These are phyloP conservation scores for Rhodinocichla rosea DNA, from an alignment of 2,113 vertebrate species.

Conservation along the genomic window DNA sequence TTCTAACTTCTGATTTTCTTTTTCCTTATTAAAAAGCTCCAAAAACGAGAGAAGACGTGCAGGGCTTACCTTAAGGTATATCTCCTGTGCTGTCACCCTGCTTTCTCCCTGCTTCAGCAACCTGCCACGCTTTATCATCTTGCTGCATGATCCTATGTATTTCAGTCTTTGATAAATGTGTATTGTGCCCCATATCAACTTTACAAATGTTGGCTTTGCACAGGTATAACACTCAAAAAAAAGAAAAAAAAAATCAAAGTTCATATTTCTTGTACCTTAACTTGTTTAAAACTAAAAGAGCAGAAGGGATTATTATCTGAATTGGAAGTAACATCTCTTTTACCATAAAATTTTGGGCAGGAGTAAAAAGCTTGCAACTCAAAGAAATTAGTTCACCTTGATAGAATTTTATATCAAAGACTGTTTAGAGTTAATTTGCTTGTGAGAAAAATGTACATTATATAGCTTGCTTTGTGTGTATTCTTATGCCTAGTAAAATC, in stretches of 20 bases:
- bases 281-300: conserved; percentile 53
- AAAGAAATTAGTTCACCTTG: conserved; percentile 59
- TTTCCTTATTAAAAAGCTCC: conserved; percentile 92
- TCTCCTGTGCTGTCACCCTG: conserved; percentile 83
- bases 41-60: conserved; percentile 99
- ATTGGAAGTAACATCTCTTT: conserved; percentile 65
- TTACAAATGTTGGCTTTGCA: conserved; percentile 74
- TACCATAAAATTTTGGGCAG: conserved; percentile 16
- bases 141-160: conserved; percentile 79
- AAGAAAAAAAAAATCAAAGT: conserved; percentile 31
- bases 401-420: conserved; percentile 78
- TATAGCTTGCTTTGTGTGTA: conserved; percentile 54
- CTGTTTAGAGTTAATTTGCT: conserved; percentile 68
- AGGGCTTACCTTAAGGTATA: conserved; percentile 99
- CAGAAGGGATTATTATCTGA: conserved; percentile 46
- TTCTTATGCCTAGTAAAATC: conserved; percentile 34
- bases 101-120: conserved; percentile 76
- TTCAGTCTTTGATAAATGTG: conserved; percentile 84
- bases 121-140: conserved; percentile 77
- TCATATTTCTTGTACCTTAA: conserved; percentile 23
- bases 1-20: conserved; percentile 83
- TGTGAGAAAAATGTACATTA: conserved; percentile 64
- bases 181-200: conserved; percentile 76
- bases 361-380: conserved; percentile 13
- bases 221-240: conserved; percentile 66